Percentiles rank a stretch among this genome's conserved stretches.
Evolutionary conservation across 1,140 invertebrate genomes (phyloP).

Genomic region (Cydia splendana): DNA sequence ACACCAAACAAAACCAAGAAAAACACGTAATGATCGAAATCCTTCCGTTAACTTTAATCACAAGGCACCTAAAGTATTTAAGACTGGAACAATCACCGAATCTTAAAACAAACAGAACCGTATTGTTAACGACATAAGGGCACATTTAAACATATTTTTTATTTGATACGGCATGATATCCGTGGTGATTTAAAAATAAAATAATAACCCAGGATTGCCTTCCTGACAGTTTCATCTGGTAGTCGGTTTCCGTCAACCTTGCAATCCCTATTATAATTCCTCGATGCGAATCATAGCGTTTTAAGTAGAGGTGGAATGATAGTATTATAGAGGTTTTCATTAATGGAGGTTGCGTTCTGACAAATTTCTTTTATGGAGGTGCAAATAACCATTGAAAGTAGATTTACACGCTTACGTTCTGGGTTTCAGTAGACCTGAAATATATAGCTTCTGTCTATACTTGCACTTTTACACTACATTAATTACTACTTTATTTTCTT

Average conservation of each 20-base stretch:
- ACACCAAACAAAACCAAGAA: neutral
- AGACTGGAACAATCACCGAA: neutral
- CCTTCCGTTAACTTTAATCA: slow-evolving; percentile 16
- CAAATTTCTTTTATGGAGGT: too few relatives aligned
- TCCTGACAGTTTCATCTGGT: neutral
- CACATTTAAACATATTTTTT: neutral
- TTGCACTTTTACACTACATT: too few relatives aligned
- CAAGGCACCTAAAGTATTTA: slow-evolving; percentile 17
- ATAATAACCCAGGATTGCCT: neutral
- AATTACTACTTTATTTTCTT: too few relatives aligned
- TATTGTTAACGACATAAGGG: neutral
- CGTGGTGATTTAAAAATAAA: slow-evolving; percentile 14
- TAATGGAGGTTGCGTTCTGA: too few relatives aligned
- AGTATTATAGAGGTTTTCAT: too few relatives aligned
- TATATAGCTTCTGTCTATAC: too few relatives aligned
- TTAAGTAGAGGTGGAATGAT: neutral
- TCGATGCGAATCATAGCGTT: neutral
- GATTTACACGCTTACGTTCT: too few relatives aligned
- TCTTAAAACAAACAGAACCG: neutral
- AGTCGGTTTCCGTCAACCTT: slow-evolving; percentile 23
- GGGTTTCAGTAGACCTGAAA: too few relatives aligned
- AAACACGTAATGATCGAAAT: slow-evolving; percentile 15
- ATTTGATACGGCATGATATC: neutral
- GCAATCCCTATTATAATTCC: slow-evolving; percentile 11
- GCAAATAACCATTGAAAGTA: too few relatives aligned